Base-by-base conservation (phyloP, 2,888 invertebrate genomes). In the Calliopum simillimum region DNA sequence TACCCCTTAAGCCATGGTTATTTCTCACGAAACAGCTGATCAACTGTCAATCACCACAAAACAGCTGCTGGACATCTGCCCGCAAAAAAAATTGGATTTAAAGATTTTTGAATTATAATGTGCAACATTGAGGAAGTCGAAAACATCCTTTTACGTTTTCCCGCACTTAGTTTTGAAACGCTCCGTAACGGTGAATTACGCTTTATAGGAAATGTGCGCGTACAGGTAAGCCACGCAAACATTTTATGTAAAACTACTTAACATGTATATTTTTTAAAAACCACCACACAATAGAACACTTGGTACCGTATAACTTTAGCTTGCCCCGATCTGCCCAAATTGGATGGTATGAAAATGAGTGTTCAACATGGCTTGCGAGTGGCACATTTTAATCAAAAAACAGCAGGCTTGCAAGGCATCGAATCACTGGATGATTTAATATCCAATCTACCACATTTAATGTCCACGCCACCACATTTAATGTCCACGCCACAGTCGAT, bases 311-410 rank as follows among this genome's bases (percentile, higher is more conserved):
- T 84, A 3, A 76, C 74, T 46, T 63, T 85, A 0, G 65, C 65
- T 3, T 76, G 82, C 8, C 84, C 84, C 0, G 71, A 79, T 13
- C 80, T 79, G 69, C 85, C 84, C 0, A 66, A 71, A 0, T 61
- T 79, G 3, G n/a, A 69, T 0, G 73, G 70, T 1, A 74, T 80
- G 33, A 62, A 76, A 43, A 13, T 84, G 3, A 69, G 76, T 49
- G 63, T 83, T 13, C 76, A 70, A 56, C 74, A 75, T 23, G 71
- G 76, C 3, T 67, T 78, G 49, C 70, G 73, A 43, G 76, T 78
- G n/a, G 75, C 72, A 16, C 69, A 19, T 1, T 76, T 76, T 51
- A 76, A 69, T 3, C 46, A 25, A 5, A 33, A 8, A 0, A 75
- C 76, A 16, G 47, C 77, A 0, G 51, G 71, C 2, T 68, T 81